Evolutionary conservation across 2,888 invertebrate genomes (phyloP).

Genomic region (Melanargia galathea): DNA sequence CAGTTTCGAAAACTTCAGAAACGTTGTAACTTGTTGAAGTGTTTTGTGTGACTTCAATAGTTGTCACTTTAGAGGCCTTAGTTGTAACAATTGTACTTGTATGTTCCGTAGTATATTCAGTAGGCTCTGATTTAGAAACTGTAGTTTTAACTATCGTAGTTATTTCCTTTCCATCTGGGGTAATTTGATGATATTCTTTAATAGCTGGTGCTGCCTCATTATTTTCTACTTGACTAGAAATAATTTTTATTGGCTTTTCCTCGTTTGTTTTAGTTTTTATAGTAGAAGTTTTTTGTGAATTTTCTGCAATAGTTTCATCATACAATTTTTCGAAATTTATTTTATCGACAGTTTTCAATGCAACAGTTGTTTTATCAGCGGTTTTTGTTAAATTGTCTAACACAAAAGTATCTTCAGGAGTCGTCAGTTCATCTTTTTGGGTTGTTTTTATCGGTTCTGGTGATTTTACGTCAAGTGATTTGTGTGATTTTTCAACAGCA

Average conservation of each 20-base stretch:
- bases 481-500: not conserved
- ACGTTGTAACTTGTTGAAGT: constrained; percentile 61
- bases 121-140: constrained; percentile 55
- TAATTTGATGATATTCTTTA: constrained; percentile 48
- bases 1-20: constrained; percentile 50
- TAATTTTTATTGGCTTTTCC: not conserved
- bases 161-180: constrained; percentile 50
- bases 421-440: not conserved
- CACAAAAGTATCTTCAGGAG: too few species aligned
- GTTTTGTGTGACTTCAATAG: constrained; percentile 62
- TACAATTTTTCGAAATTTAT: not conserved
- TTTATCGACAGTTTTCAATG: not conserved
- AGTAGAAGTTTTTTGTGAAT: not conserved
- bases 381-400: not conserved
- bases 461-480: not conserved
- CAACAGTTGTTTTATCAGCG: not conserved
- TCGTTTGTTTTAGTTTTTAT: not conserved
- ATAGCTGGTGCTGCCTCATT: constrained; percentile 46
- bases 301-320: not conserved
- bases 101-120: constrained; percentile 58
- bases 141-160: constrained; percentile 55
- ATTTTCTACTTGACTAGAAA: constrained; percentile 33
- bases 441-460: not conserved
- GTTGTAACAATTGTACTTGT: constrained; percentile 59
- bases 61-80: constrained; percentile 62